phyloP scores from a whole-genome alignment of 1,140 invertebrate genomes.

The Cyphomyrmex costatus region DNA sequence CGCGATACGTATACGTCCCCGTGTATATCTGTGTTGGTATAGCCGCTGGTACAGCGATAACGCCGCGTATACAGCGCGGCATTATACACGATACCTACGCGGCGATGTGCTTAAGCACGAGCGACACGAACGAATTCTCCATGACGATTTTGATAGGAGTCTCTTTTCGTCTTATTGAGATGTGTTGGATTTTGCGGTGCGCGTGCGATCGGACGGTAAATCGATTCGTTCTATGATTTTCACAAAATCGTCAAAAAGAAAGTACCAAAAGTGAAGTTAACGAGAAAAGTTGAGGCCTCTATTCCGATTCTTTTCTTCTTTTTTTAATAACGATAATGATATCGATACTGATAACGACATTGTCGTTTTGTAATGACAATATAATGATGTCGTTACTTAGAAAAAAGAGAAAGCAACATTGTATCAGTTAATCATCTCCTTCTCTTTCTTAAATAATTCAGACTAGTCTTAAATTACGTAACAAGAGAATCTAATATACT shows the following conservation, averaged over 20 bases:
- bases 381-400: too few species aligned
- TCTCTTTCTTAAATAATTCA: not conserved
- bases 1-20: conserved; percentile 70
- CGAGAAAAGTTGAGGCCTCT: not conserved
- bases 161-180: conserved; percentile 47
- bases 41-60: conserved; percentile 75
- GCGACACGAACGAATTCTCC: conserved; percentile 70
- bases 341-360: too few species aligned
- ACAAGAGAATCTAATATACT: not conserved
- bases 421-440: not conserved
- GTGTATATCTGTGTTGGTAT: conserved; percentile 63
- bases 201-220: not conserved
- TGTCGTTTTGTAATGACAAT: too few species aligned
- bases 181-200: conserved; percentile 32
- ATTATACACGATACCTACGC: conserved; percentile 73
- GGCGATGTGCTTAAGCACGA: conserved; percentile 67
- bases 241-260: not conserved
- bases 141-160: conserved; percentile 62
- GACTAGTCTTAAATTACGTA: not conserved
- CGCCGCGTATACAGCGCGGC: conserved; percentile 69
- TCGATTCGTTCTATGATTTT: not conserved
- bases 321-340: too few species aligned
- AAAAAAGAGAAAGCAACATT: not conserved
- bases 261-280: not conserved
- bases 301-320: too few species aligned